Conservation (phyloP, 2,797 vertebrate genomes). For the Eulemur albifrons region DNA sequence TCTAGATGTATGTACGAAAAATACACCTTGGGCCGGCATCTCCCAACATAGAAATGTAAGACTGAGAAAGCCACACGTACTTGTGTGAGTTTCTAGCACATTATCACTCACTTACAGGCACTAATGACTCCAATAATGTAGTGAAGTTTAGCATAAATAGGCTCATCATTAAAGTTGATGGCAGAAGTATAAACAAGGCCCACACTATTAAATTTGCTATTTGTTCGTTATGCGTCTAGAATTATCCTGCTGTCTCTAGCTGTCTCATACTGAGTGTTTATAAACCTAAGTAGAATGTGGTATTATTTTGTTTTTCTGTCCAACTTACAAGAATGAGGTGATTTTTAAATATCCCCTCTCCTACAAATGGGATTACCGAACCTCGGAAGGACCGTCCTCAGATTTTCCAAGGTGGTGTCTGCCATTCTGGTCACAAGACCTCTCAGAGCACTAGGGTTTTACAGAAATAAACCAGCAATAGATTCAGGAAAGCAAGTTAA, state of each 20-base stretch:
- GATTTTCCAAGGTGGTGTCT: background rate
- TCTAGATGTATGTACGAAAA: background rate
- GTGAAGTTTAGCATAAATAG: constrained; percentile 79
- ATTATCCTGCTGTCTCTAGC: constrained; percentile 46
- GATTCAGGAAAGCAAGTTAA: background rate
- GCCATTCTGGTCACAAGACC: background rate
- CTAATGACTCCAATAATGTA: constrained; percentile 76
- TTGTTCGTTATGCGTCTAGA: constrained; percentile 68
- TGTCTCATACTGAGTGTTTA: constrained; percentile 49
- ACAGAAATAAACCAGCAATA: background rate
- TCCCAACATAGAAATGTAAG: constrained; percentile 18
- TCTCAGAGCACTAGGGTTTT: background rate
- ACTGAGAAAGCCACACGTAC: constrained; percentile 40
- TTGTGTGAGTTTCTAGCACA: constrained; percentile 64
- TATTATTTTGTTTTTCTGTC: constrained; percentile 42
- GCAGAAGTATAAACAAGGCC: constrained; percentile 76
- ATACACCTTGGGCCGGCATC: background rate
- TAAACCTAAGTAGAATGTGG: background rate
- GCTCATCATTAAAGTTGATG: constrained; percentile 77
- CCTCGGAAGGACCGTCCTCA: background rate
- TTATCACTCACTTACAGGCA: constrained; percentile 76
- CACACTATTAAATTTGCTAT: constrained; percentile 72
- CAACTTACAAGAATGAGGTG: background rate
- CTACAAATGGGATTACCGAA: background rate
- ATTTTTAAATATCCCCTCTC: background rate